These are phyloP conservation scores for Lophius americanus DNA, from an alignment of 2,797 vertebrate species.

Conservation along the genomic window DNA sequence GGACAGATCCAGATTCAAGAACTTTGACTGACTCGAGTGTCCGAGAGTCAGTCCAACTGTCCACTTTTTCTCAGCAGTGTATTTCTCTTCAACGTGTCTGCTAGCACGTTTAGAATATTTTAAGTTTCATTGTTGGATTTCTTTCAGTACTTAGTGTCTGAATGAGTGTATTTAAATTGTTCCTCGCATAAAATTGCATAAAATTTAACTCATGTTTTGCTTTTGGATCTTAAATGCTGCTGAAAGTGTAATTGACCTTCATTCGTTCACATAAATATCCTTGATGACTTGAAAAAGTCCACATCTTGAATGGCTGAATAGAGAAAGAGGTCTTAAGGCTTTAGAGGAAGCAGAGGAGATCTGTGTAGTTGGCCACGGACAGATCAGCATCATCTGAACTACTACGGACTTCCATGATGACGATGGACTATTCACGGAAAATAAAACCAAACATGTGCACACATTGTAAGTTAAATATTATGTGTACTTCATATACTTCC, in stretches of 20 bases:
- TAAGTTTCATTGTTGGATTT: neutral
- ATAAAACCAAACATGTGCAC: too few species aligned
- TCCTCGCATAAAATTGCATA: too few species aligned
- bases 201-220: neutral
- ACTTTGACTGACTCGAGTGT: too few species aligned
- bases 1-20: too few species aligned
- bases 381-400: neutral
- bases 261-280: neutral
- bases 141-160: neutral
- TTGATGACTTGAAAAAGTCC: neutral
- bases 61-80: too few species aligned
- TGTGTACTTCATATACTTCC: neutral
- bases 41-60: too few species aligned
- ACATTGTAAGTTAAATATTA: too few species aligned
- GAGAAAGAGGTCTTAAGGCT: neutral
- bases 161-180: neutral
- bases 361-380: neutral
- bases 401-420: neutral
- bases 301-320: neutral
- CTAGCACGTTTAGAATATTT: too few species aligned
- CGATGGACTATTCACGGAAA: neutral
- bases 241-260: neutral
- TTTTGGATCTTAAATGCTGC: neutral
- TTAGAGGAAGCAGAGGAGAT: neutral
- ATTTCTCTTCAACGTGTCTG: too few species aligned